Conservation (phyloP, 2,113 vertebrate species). For the Barnardius zonarius region DNA sequence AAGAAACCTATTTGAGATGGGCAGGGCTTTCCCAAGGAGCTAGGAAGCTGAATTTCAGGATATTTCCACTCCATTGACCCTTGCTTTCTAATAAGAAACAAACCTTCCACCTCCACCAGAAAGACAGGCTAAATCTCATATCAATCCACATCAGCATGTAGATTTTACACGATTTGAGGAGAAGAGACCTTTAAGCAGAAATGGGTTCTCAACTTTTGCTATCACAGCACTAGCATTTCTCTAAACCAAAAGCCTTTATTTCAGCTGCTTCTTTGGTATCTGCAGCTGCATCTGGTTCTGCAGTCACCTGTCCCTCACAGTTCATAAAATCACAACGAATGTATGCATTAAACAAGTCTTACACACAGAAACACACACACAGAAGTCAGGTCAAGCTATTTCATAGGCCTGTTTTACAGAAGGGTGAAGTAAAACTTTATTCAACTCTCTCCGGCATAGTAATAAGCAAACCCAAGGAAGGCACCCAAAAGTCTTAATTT, state of each 20-base stretch:
- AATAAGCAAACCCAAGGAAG: background rate
- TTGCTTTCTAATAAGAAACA: background rate
- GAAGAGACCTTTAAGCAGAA: slow-evolving; percentile 34
- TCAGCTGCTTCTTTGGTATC: background rate
- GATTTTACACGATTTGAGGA: background rate
- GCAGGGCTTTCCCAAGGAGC: background rate
- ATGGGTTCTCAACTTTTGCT: slow-evolving; percentile 13
- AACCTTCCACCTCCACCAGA: background rate
- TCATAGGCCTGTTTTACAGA: background rate
- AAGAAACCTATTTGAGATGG: background rate
- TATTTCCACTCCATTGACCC: background rate
- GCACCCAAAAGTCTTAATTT: background rate
- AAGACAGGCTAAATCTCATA: background rate
- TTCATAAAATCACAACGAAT: background rate
- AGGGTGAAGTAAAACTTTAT: background rate
- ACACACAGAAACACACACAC: background rate
- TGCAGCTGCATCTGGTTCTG: background rate
- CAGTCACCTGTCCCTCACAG: background rate
- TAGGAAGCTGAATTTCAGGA: background rate
- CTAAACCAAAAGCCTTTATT: slow-evolving; percentile 27
- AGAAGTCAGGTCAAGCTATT: background rate
- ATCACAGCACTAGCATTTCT: background rate
- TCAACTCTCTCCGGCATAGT: background rate
- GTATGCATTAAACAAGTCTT: background rate
- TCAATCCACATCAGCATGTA: background rate